Percentiles rank a stretch among this genome's conserved stretches.
These are phyloP conservation scores for Dugesia japonica DNA, from an alignment of 2,888 invertebrate genomes.

Conservation along the genomic window DNA sequence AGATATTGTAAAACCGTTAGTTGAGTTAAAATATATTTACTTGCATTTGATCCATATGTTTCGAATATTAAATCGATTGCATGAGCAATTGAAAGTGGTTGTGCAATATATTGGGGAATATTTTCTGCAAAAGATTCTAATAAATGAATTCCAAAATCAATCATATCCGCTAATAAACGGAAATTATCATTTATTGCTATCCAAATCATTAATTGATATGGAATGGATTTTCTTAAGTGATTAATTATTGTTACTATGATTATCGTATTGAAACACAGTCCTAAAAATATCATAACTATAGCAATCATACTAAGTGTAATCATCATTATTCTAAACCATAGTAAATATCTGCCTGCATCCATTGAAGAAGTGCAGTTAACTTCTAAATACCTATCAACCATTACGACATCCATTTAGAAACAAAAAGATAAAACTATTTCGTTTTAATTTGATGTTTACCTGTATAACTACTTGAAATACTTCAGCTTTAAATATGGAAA, in stretches of 20 bases:
- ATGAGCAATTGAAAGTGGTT: constrained; percentile 14
- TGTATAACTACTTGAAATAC: too few species aligned
- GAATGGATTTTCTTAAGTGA: constrained; percentile 27
- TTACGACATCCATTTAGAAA: neutral
- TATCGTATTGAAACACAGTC: constrained; percentile 4
- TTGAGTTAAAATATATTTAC: constrained; percentile 24
- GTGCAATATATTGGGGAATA: constrained; percentile 23
- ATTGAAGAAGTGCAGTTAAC: constrained; percentile 21
- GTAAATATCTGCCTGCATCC: neutral
- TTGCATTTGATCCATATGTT: constrained; percentile 28
- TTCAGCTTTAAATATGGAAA: too few species aligned
- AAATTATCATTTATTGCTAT: constrained; percentile 27
- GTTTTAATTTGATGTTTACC: too few species aligned
- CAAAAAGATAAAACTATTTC: too few species aligned
- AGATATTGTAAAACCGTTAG: constrained; percentile 15
- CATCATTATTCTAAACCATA: constrained; percentile 26
- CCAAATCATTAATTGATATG: constrained; percentile 29
- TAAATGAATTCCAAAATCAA: constrained; percentile 29
- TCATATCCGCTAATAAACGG: constrained; percentile 21
- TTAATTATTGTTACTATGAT: neutral
- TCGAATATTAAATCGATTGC: constrained; percentile 23
- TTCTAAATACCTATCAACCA: constrained; percentile 12
- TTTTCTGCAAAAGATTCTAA: constrained; percentile 27
- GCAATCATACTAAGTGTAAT: constrained; percentile 20
- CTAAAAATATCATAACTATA: neutral